Base-by-base conservation (phyloP, 2,797 vertebrate species). In the Morelia viridis region DNA sequence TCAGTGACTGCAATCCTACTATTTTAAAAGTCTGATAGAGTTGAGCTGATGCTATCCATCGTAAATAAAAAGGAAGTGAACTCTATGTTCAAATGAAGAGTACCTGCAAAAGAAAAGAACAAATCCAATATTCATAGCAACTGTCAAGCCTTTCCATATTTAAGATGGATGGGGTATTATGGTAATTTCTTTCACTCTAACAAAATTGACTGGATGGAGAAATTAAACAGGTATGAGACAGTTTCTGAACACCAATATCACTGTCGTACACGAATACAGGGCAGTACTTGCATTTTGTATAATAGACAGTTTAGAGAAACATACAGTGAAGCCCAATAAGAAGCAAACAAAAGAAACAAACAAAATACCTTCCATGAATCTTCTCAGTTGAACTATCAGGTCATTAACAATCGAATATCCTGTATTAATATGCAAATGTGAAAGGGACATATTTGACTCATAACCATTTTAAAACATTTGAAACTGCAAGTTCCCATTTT, bases 1-100 rank as follows among this genome's bases (percentile, higher is more conserved):
- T 96, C 58, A 80, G 3, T 89, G 92, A n/a, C 86, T 90, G 35
- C 62, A 94, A 92, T 50, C 46, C 76, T 58, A 71, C 89, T 85
- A 88, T 93, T 91, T 89, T 93, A 57, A 60, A 94, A 46, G 9
- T 91, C 53, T 84, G 83, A 80, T 31, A 89, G 0, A 93, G 87
- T 64, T 24, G 46, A 65, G 88, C 31, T 5, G 89, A 93, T 91
- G 53, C 64, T 64, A 92, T 87, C 80, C 0, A 65, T 64, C 93
- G 89, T 57, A 94, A 94, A 7, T 35, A 46, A 95, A 93, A 86
- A 9, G n/a, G 15, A 91, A 89, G 53, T 28, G 12, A 60, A 90
- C 41, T 46, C 80, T 31, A 50, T 60, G 88, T 19, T 85, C 89
- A 0, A 41, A 71, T 0, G 0, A 85, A n/a, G 26, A 26, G 93